phyloP scores from a whole-genome alignment of 2,888 invertebrate genomes.

The Diarsia brunnea region DNA sequence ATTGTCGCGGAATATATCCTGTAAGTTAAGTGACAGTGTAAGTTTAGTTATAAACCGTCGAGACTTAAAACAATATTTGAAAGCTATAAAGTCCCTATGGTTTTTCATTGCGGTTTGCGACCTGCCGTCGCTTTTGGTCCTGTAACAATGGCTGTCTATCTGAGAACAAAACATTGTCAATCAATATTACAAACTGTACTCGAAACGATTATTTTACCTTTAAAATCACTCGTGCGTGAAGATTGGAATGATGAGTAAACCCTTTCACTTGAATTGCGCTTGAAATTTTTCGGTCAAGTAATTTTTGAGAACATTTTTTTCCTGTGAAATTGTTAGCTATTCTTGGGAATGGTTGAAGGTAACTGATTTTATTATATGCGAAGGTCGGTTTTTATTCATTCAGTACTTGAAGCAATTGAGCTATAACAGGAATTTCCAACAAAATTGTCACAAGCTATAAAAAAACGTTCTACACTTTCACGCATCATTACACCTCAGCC shows the following conservation, averaged over 20 bases:
- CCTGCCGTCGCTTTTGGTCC: not conserved
- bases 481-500: slow-evolving; percentile 4
- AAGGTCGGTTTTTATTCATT: not conserved
- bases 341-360: not conserved
- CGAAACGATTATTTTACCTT: not conserved
- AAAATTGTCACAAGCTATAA: not conserved
- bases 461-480: not conserved
- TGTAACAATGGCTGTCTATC: not conserved
- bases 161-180: slow-evolving; percentile 1
- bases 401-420: not conserved
- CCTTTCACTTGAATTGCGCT: slow-evolving; percentile 20
- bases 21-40: too few relatives aligned
- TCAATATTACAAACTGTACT: slow-evolving; percentile 5
- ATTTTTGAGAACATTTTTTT: not conserved
- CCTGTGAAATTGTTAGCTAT: not conserved
- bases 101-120: not conserved
- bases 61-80: too few relatives aligned
- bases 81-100: too few relatives aligned
- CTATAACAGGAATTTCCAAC: not conserved
- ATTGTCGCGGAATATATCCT: too few relatives aligned
- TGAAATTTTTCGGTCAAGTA: slow-evolving; percentile 7
- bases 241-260: not conserved
- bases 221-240: slow-evolving; percentile 23
- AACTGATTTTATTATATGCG: not conserved
- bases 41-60: too few relatives aligned